These are phyloP conservation scores for Phortica variegata DNA, from an alignment of 1,140 invertebrate species.

Conservation along the genomic window DNA sequence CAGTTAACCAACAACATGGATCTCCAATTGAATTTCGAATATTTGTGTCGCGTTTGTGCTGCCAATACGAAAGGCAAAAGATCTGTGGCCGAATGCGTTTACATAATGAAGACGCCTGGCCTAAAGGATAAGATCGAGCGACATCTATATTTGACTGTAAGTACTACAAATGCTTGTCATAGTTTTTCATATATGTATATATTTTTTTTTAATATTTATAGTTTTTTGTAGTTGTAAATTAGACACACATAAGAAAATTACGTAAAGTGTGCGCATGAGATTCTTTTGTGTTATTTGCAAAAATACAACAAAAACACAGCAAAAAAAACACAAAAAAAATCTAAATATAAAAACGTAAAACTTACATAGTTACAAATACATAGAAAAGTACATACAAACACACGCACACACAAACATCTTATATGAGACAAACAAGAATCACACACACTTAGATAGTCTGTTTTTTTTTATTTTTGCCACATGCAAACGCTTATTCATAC, in stretches of 20 bases:
- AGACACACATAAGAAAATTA: constrained; percentile 1
- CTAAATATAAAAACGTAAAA: constrained; percentile 12
- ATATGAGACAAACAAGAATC: too few species aligned
- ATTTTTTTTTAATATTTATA: constrained; percentile 3
- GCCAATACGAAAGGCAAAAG: constrained; percentile 48
- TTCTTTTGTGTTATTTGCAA: too few species aligned
- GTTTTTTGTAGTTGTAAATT: background rate
- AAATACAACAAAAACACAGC: background rate
- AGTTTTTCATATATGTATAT: background rate
- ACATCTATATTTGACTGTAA: constrained; percentile 44
- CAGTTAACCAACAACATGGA: constrained; percentile 4
- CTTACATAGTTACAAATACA: constrained; percentile 1
- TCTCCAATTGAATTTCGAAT: constrained; percentile 28
- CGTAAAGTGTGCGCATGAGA: too few species aligned
- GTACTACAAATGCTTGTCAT: constrained; percentile 13
- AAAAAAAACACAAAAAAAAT: too few species aligned
- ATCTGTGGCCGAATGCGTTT: constrained; percentile 47
- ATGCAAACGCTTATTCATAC: background rate
- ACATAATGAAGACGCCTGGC: constrained; percentile 44
- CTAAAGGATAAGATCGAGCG: constrained; percentile 45
- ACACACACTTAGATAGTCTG: too few species aligned
- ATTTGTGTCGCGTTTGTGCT: constrained; percentile 48
- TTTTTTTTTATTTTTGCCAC: too few species aligned
- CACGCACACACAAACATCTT: background rate
- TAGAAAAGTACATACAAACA: background rate